Evolutionary conservation across 2,888 invertebrate species (phyloP), one percentile per base, ranked within the genome.

Genomic region (Zhuqinia jingwanae): DNA sequence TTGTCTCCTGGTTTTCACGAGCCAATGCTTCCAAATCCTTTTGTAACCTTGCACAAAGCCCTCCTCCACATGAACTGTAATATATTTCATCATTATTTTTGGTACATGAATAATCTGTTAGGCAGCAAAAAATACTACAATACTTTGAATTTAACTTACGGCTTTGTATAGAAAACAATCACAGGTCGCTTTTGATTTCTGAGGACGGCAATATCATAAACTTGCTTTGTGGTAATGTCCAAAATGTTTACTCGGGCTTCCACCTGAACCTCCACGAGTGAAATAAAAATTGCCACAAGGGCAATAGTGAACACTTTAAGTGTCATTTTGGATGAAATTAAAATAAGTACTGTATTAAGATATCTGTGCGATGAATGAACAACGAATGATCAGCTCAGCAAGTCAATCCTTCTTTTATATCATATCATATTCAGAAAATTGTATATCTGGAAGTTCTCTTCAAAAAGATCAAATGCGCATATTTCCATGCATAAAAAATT

Each of bases 141-240:
- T 17, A 70, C 20, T 20, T 15, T 17, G 42, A 42, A 10, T 36
- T 22, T 42, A 0, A 83, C 84, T 77, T 68, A 84, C 84, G 76
- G 65, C n/a, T 76, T 78, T 2, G 84, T 84, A 20, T 68, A 84
- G 56, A 15, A 77, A 13, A 68, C 84, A 22, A 84, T n/a, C 6
- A 84, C 84, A 15, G 84, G 84, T 42, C 81, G 60, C 47, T 82
- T 58, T 45, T 76, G 65, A 50, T 77, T 84, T 42, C 56, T 53
- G 10, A 77, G 47, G 1, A 84, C 84, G 13, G 77, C 84, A 42
- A 53, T 53, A 15, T 84, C 77, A 50, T 68, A 84, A 3, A 84
- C 84, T 77, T 84, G 42, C 15, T 84, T 75, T 20, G 60, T 68
- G 36, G 47, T 50, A 56, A 84, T 60, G 1, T 84, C 84, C 27